Evolutionary conservation across 2,888 invertebrate genomes (phyloP).

Genomic region (Anaspis maculata): DNA sequence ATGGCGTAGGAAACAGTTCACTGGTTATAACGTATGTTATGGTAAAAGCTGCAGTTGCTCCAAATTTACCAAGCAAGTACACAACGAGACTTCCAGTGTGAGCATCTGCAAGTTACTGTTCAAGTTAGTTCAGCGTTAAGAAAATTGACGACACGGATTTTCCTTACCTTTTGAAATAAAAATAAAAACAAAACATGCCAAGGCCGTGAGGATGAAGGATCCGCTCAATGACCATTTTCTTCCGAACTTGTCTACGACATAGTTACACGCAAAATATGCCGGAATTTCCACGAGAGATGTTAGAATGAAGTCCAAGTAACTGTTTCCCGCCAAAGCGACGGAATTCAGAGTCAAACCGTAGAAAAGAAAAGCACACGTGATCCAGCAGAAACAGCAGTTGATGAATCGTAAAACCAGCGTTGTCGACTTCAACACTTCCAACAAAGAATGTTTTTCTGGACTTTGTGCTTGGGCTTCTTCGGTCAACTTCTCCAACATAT

Average conservation of each 20-base stretch:
- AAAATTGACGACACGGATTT: background rate
- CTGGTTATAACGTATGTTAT: constrained; percentile 59
- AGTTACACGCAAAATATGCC: constrained; percentile 55
- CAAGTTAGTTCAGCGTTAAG: constrained; percentile 1
- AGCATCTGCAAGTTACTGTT: constrained; percentile 33
- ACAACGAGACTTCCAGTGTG: constrained; percentile 46
- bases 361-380: constrained; percentile 69
- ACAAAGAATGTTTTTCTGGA: constrained; percentile 23
- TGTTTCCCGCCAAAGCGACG: constrained; percentile 64
- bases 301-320: constrained; percentile 67
- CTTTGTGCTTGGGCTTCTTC: constrained; percentile 6
- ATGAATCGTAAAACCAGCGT: constrained; percentile 48
- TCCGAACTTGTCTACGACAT: constrained; percentile 56
- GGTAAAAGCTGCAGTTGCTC: constrained; percentile 57
- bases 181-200: constrained; percentile 51
- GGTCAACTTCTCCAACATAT: constrained; percentile 30
- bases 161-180: constrained; percentile 51
- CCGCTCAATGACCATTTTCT: constrained; percentile 54
- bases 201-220: constrained; percentile 55
- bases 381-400: constrained; percentile 72
- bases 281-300: constrained; percentile 65
- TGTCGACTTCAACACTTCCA: constrained; percentile 47
- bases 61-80: constrained; percentile 56
- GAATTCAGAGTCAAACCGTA: constrained; percentile 74
- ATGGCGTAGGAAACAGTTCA: constrained; percentile 59